Evolutionary conservation across 2,888 invertebrate genomes (phyloP), one percentile per base, ranked within the genome.

Genomic region (Atherix ibis): DNA sequence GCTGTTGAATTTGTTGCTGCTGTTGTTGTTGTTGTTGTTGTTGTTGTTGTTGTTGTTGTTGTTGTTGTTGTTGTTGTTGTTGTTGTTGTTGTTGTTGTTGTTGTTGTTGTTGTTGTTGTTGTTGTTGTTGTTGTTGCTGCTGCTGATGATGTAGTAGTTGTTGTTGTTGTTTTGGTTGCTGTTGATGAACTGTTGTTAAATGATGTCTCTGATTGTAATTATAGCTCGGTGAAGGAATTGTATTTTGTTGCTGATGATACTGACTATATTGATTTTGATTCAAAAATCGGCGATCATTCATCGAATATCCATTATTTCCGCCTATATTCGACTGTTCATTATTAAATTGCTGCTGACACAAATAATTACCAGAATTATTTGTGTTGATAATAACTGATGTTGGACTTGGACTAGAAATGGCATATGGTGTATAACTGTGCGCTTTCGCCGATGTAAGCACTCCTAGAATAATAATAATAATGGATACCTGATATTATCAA

Each of bases 381-480:
- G 66, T 64, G 44, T 58, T 64, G 18, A 53, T 44, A 35, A 66
- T 66, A 28, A 67, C 63, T 4, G 65, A 63, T 3, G 58, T 66
- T 10, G 67, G 66, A 40, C 66, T 67, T 2, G 67, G 66, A 16
- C 65, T 65, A 3, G 39, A 34, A 25, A 64, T 63, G 36, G 62
- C 61, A 50, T 54, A 53, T 8, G 53, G 53, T 40, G 56, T 62
- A 8, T 62, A 63, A 36, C 61, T 49, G 39, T 58, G 54, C 49
- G 22, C 48, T 43, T 33, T 39, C 1, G 34, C 35, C 18, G 36
- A 34, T 29, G 34, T 26, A 9, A 42, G 17, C 34, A 38, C 27
- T 25, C 36, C 40, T 38, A 27, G 27, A 41, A 36, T 15, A n/a
- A n/a, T n/a, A n/a, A n/a, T n/a, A n/a, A n/a, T n/a, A n/a, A n/a